Conservation (phyloP, 2,888 invertebrate species). For the Cantharis rustica region DNA sequence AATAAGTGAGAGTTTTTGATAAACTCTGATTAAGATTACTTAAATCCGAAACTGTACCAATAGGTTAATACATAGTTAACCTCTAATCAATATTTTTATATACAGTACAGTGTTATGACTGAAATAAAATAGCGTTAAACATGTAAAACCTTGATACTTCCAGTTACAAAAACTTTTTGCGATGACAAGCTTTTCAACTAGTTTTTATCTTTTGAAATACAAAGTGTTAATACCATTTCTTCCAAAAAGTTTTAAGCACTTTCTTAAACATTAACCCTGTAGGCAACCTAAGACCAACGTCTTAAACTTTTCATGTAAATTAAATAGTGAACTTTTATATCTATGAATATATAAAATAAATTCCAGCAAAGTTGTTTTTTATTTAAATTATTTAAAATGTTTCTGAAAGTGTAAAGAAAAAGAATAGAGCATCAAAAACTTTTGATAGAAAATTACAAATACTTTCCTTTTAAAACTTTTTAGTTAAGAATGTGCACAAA, state of each 20-base stretch:
- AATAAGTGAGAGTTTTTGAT: neutral
- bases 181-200: conserved; percentile 5
- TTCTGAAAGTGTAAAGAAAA: neutral
- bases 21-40: neutral
- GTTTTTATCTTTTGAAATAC: conserved; percentile 8
- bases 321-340: conserved; percentile 22
- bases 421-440: neutral
- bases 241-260: conserved; percentile 19
- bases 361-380: conserved; percentile 5
- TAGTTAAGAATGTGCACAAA: conserved; percentile 6
- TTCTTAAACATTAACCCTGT: conserved; percentile 17
- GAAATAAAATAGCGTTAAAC: neutral
- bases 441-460: neutral
- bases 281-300: conserved; percentile 16
- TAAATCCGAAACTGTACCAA: no score
- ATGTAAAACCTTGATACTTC: neutral
- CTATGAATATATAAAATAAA: conserved; percentile 16
- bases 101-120: neutral
- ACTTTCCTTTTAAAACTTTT: conserved; percentile 6
- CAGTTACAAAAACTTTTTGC: conserved; percentile 1
- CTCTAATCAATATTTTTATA: neutral
- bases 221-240: conserved; percentile 18
- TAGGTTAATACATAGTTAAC: neutral
- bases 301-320: conserved; percentile 19
- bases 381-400: conserved; percentile 2